These are phyloP conservation scores for Himalopsyche anomala DNA, from an alignment of 2,888 invertebrate species.

Conservation along the genomic window DNA sequence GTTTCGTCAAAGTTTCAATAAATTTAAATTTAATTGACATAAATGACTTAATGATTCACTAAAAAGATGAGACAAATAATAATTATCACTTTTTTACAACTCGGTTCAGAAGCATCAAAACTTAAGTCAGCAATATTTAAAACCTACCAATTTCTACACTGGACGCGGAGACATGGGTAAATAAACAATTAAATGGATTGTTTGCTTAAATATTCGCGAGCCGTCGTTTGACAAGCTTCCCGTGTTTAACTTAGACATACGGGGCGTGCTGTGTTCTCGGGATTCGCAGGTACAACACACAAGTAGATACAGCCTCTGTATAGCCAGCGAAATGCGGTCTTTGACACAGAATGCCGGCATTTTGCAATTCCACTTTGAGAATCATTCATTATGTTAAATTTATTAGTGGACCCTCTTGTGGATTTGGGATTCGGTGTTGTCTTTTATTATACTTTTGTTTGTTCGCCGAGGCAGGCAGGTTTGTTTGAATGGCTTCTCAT, in stretches of 20 bases:
- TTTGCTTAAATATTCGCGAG: not conserved
- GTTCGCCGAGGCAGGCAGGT: not conserved
- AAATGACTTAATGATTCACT: too few relatives aligned
- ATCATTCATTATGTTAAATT: constrained; percentile 26
- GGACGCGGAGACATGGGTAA: too few relatives aligned
- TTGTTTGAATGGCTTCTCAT: too few relatives aligned
- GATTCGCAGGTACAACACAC: constrained; percentile 11
- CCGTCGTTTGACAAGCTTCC: not conserved
- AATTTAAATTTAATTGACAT: too few relatives aligned
- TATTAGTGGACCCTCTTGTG: constrained; percentile 7
- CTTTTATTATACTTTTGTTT: not conserved
- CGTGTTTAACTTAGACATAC: constrained; percentile 18
- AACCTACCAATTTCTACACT: too few relatives aligned
- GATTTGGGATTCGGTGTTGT: not conserved
- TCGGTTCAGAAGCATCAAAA: too few relatives aligned
- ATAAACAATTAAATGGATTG: not conserved
- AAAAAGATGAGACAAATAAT: too few relatives aligned
- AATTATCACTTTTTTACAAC: too few relatives aligned
- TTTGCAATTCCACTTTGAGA: constrained; percentile 26
- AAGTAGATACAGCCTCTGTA: not conserved
- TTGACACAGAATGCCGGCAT: constrained; percentile 16
- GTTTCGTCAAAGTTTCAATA: too few relatives aligned
- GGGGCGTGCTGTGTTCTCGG: constrained; percentile 21
- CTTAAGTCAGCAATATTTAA: too few relatives aligned
- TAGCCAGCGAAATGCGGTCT: constrained; percentile 15